phyloP scores from a whole-genome alignment of 2,888 invertebrate genomes.

The Dynastes tityus region DNA sequence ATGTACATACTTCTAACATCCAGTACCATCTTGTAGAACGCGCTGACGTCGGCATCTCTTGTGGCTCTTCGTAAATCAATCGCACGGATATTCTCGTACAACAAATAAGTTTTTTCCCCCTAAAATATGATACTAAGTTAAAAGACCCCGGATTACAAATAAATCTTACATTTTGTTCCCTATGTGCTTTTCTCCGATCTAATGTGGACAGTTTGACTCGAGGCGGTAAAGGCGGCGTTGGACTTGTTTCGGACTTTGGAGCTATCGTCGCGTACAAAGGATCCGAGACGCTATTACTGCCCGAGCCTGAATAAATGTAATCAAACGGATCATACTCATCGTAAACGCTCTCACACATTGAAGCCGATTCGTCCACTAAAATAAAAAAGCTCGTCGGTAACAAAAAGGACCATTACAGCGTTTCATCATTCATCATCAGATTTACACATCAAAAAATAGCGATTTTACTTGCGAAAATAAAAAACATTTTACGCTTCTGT shows the following conservation, averaged over 20 bases:
- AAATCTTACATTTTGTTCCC: conserved; percentile 50
- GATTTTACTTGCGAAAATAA: background rate
- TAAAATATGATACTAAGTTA: conserved; percentile 55
- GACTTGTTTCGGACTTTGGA: conserved; percentile 73
- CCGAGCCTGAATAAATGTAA: conserved; percentile 78
- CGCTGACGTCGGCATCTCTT: conserved; percentile 83
- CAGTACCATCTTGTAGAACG: conserved; percentile 88
- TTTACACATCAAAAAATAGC: background rate
- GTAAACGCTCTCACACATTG: conserved; percentile 79
- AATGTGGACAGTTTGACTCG: conserved; percentile 73
- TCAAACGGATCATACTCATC: conserved; percentile 87
- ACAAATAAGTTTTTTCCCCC: conserved; percentile 74
- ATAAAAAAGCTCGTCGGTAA: conserved; percentile 49
- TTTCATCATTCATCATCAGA: background rate
- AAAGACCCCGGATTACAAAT: conserved; percentile 2
- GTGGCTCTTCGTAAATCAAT: conserved; percentile 73
- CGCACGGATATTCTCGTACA: conserved; percentile 80
- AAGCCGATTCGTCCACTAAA: conserved; percentile 73
- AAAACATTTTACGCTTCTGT: no score
- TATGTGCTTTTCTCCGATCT: conserved; percentile 66
- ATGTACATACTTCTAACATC: conserved; percentile 80
- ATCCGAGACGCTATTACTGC: conserved; percentile 78
- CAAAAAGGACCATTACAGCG: background rate
- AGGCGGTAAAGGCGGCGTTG: conserved; percentile 75
- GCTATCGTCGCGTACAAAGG: conserved; percentile 81